Percentiles rank a stretch among this genome's conserved stretches.
These are phyloP conservation scores for Drosophila sucinea DNA, from an alignment of 1,140 invertebrate species.

Conservation along the genomic window DNA sequence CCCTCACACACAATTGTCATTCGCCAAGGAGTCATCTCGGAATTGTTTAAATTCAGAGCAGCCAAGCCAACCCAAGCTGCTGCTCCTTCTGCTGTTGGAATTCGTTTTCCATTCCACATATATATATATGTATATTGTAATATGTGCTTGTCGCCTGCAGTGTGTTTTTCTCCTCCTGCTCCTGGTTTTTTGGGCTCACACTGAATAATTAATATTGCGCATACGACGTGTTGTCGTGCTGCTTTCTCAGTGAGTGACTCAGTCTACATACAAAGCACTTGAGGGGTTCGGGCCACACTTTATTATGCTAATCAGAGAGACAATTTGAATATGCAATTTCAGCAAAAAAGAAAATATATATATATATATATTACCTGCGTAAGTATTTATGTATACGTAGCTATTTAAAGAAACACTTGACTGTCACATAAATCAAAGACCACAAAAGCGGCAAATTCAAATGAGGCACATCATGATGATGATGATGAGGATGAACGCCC, in stretches of 20 bases:
- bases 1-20: constrained; percentile 37
- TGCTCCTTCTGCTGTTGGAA: not conserved
- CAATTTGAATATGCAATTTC: constrained; percentile 50
- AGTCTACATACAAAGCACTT: constrained; percentile 37
- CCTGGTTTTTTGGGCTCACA: constrained; percentile 28
- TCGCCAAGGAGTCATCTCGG: not conserved
- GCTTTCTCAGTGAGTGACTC: constrained; percentile 18
- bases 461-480: constrained; percentile 22
- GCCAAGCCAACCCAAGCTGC: too few species aligned
- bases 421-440: constrained; percentile 75
- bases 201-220: constrained; percentile 78
- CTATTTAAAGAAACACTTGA: constrained; percentile 21
- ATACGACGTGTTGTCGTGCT: constrained; percentile 69
- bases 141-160: constrained; percentile 10
- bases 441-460: constrained; percentile 42
- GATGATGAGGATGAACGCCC: constrained; percentile 41
- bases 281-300: constrained; percentile 31
- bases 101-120: too few species aligned
- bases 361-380: not conserved
- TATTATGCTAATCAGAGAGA: constrained; percentile 62
- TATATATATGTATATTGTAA: not conserved
- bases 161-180: constrained; percentile 10
- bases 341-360: not conserved
- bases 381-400: not conserved
- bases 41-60: too few species aligned